These are phyloP conservation scores for Eutolmus rufibarbis DNA, from an alignment of 2,888 invertebrate genomes.

Conservation along the genomic window DNA sequence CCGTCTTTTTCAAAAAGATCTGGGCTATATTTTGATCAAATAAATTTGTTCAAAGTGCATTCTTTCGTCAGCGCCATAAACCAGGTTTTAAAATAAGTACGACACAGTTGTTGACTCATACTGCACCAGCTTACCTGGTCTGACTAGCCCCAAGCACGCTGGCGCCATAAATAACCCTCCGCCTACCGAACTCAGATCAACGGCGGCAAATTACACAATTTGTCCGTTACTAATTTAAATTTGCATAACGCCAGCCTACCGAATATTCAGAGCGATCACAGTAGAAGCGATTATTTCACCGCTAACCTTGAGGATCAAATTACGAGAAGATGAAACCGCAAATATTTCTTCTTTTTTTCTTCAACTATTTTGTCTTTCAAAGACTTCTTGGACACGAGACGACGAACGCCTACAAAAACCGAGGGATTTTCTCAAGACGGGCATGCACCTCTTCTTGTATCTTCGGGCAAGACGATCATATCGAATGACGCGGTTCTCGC, in stretches of 20 bases:
- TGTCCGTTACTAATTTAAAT: not conserved
- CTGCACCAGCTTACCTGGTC: not conserved
- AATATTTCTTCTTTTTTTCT: not conserved
- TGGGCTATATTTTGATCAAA: too few relatives aligned
- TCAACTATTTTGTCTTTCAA: not conserved
- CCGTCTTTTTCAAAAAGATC: too few relatives aligned
- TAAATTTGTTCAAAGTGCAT: too few relatives aligned
- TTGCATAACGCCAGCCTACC: not conserved
- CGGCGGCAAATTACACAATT: not conserved
- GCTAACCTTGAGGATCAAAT: slow-evolving; percentile 5
- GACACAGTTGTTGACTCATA: not conserved
- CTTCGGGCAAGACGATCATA: not conserved
- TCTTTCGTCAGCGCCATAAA: too few relatives aligned
- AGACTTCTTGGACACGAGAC: not conserved
- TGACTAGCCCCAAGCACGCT: not conserved
- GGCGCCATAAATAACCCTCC: not conserved
- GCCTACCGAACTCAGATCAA: not conserved
- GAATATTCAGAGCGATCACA: not conserved
- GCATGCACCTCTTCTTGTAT: not conserved
- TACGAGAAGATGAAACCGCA: slow-evolving; percentile 8
- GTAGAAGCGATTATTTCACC: not conserved
- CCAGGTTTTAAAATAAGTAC: not conserved
- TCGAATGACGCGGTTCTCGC: not conserved
- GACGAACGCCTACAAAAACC: not conserved
- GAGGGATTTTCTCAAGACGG: not conserved